Conservation (phyloP, 2,113 vertebrate species). For the Pardalotus punctatus region DNA sequence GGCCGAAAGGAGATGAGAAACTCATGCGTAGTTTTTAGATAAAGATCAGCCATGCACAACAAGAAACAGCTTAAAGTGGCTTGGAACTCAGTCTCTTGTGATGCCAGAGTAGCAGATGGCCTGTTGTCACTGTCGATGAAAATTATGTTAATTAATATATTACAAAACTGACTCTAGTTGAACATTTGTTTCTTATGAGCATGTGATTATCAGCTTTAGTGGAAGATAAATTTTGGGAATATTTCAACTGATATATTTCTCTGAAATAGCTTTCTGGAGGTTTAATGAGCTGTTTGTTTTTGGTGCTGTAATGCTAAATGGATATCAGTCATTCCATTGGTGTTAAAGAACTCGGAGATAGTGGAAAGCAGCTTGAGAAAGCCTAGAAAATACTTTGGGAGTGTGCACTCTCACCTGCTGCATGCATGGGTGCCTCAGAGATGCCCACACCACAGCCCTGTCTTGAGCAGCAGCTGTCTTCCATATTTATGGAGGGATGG, state of each 20-base stretch:
- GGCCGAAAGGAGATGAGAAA: not conserved
- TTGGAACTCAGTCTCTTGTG: not conserved
- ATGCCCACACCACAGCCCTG: not conserved
- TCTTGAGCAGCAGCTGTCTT: not conserved
- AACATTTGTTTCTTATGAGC: conserved; percentile 22
- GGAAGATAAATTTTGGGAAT: conserved; percentile 27
- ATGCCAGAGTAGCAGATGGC: conserved; percentile 58
- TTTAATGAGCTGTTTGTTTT: conserved; percentile 30
- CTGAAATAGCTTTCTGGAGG: conserved; percentile 7
- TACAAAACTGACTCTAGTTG: conserved; percentile 37
- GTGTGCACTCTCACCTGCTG: not conserved
- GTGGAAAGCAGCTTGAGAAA: not conserved
- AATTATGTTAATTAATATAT: conserved; percentile 65
- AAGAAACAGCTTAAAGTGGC: not conserved
- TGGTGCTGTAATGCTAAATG: not conserved
- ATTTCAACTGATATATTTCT: not conserved
- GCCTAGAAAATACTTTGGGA: not conserved
- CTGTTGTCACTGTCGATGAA: conserved; percentile 50
- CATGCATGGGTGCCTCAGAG: accelerated
- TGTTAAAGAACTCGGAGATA: not conserved
- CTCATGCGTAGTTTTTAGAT: not conserved
- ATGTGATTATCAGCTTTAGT: conserved; percentile 35
- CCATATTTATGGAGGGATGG: not conserved
- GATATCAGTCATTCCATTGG: not conserved
- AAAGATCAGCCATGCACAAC: not conserved